Evolutionary conservation across 2,113 vertebrate genomes (phyloP), one percentile per base, ranked within the genome.

Genomic region (Ctenomys sociabilis): DNA sequence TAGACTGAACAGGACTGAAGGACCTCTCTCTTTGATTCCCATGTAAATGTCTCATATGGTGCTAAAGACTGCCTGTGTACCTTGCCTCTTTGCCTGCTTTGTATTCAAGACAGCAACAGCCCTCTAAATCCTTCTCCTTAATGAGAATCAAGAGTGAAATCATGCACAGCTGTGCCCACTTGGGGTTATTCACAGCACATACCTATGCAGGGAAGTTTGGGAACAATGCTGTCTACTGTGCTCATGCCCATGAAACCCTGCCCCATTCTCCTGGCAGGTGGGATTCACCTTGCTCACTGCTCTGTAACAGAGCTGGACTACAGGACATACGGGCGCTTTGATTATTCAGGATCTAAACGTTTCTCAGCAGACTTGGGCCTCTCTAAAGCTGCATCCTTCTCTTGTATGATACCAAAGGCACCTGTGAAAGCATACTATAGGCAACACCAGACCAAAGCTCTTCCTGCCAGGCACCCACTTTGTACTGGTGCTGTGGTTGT

Each of bases 1-100:
- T n/a, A n/a, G n/a, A n/a, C n/a, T n/a, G 9, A 2, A 19, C 11
- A 13, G 22, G 28, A 9, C 1, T 35, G 13, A 0, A 4, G 7
- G 17, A 24, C 37, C 22, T n/a, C 12, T 16, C 4, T 7, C n/a
- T 5, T 4, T 32, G 30, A 1, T 40, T 1, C 4, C 40, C 5
- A 32, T 72, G 68, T 37, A 19, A 19, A 12, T 28, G 8, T 22
- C 7, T 11, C 11, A 1, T 43, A 30, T 3, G 0, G 11, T 24
- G n/a, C 63, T 1, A 4, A 37, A 64, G 32, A 37, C 13, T 10
- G 9, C 57, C 28, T 37, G 12, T 5, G 1, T 40, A 28, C 24
- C 1, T 30, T 16, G n/a, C 14, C 64, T 1, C 3, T 3, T 57
- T 0, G 2, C 49, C 54, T 1, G 1, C 28, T n/a, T 37, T 4